phyloP scores from a whole-genome alignment of 2,888 invertebrate species.

The Leptinotarsa tumamoca region DNA sequence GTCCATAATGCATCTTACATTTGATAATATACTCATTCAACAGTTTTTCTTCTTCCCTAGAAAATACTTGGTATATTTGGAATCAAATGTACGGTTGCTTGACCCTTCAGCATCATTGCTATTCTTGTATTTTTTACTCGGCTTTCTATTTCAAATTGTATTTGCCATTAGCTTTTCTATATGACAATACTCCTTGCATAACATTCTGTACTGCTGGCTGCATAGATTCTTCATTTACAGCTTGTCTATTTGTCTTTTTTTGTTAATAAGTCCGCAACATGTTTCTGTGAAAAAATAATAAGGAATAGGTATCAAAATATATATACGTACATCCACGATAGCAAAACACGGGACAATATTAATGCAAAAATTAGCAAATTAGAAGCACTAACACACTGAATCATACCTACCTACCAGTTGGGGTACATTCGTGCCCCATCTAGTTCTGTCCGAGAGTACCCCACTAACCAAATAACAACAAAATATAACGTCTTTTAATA shows the following conservation, averaged over 20 bases:
- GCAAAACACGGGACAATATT: too few species aligned
- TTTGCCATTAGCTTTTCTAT: not conserved
- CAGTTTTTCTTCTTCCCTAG: slow-evolving; percentile 27
- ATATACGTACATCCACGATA: too few species aligned
- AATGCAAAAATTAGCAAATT: too few species aligned
- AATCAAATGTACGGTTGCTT: not conserved
- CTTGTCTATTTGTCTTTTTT: slow-evolving; percentile 6
- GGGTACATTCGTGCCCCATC: too few species aligned
- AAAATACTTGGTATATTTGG: not conserved
- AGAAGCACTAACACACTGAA: too few species aligned
- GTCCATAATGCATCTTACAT: slow-evolving; percentile 27
- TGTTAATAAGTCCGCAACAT: not conserved
- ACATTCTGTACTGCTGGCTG: not conserved
- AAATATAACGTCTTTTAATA: too few species aligned
- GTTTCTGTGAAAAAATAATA: slow-evolving; percentile 19
- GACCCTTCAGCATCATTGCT: not conserved
- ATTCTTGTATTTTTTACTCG: not conserved
- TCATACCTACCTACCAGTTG: too few species aligned
- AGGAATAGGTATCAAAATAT: too few species aligned
- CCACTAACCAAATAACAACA: too few species aligned
- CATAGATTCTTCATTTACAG: slow-evolving; percentile 11
- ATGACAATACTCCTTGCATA: slow-evolving; percentile 16
- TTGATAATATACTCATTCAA: slow-evolving; percentile 36
- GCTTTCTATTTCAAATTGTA: not conserved
- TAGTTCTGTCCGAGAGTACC: too few species aligned